Percentiles rank a stretch among this genome's conserved stretches.
Conservation (phyloP, 2,113 vertebrate species). For the Phrynosoma blainvillii region DNA sequence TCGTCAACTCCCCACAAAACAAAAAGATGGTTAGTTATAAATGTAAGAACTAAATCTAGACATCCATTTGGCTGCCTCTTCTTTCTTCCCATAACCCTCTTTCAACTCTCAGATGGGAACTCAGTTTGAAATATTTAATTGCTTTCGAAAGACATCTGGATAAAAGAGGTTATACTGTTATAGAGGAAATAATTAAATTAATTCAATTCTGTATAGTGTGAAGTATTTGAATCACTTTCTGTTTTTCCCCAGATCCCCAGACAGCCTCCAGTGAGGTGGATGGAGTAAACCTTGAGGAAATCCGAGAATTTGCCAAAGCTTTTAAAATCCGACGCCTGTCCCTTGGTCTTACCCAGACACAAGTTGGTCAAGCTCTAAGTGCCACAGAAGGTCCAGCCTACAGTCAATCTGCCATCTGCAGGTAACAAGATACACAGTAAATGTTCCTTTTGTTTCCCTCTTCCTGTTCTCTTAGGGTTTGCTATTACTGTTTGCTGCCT, state of each 20-base stretch:
- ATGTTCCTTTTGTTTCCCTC: neutral
- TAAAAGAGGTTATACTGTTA: neutral
- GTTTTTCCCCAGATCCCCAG: conserved; percentile 90
- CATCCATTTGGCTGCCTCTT: neutral
- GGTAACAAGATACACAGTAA: conserved; percentile 83
- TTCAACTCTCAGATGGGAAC: neutral
- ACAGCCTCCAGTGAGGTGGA: conserved; percentile 96
- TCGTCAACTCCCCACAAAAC: conserved; percentile 28
- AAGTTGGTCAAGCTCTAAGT: conserved; percentile 99
- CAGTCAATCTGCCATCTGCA: conserved; percentile 99
- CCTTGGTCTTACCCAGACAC: conserved; percentile 98
- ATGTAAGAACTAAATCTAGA: conserved; percentile 11
- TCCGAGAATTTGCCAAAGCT: conserved; percentile 99
- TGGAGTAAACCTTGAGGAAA: conserved; percentile 99
- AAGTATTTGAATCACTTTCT: conserved; percentile 63
- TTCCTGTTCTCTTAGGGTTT: conserved; percentile 23
- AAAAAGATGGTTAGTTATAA: conserved; percentile 16
- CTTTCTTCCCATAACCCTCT: neutral
- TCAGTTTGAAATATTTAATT: neutral
- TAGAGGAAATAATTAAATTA: neutral
- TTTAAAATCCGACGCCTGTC: conserved; percentile 99
- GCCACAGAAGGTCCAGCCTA: conserved; percentile 98
- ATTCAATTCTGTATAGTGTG: neutral
- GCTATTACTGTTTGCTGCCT: conserved; percentile 11
- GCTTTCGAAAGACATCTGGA: neutral